Evolutionary conservation across 2,113 vertebrate genomes (phyloP).

Genomic region (Lipotes vexillifer): DNA sequence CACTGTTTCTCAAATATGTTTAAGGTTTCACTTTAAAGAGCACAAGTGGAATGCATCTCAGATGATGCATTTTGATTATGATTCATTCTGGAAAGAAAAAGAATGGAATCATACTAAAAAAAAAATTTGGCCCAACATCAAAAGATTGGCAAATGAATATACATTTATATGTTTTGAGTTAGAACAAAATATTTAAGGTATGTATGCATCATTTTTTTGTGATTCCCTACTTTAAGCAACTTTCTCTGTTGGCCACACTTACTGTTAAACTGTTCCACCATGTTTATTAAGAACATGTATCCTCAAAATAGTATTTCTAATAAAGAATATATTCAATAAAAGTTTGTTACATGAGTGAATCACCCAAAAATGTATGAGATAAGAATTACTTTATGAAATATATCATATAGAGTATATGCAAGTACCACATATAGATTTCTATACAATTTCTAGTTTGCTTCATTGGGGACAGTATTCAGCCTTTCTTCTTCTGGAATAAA

Average conservation of each 20-base stretch:
- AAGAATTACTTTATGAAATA: neutral
- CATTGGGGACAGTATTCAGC: neutral
- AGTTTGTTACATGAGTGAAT: neutral
- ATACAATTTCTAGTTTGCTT: neutral
- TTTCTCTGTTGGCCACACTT: neutral
- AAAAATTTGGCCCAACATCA: neutral
- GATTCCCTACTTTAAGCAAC: neutral
- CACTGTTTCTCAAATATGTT: neutral
- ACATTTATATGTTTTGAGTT: conserved; percentile 37
- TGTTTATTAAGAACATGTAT: neutral
- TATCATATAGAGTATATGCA: neutral
- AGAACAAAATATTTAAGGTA: conserved; percentile 41
- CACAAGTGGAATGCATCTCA: neutral
- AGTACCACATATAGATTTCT: neutral
- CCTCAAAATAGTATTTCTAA: neutral
- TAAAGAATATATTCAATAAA: neutral
- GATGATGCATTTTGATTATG: neutral
- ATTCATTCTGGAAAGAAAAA: neutral
- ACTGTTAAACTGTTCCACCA: neutral
- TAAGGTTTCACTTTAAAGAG: conserved; percentile 1
- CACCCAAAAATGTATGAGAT: neutral
- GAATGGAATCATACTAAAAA: neutral
- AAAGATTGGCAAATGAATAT: neutral
- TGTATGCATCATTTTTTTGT: conserved; percentile 14
- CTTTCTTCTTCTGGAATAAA: neutral